Evolutionary conservation across 2,113 vertebrate species (phyloP).

Genomic region (Brienomyrus brachyistius): DNA sequence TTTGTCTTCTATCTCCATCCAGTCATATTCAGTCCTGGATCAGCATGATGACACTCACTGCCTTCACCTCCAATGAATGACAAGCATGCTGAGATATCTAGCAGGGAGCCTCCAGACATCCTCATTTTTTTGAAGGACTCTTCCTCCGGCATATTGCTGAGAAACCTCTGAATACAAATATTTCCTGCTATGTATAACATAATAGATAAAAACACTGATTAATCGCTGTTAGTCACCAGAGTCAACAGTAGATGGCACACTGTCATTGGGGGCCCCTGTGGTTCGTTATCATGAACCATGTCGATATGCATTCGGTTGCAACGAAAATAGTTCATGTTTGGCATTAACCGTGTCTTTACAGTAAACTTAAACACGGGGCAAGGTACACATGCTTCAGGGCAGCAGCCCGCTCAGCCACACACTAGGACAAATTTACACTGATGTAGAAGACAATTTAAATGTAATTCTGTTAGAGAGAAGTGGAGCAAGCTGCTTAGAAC

Average conservation of each 20-base stretch:
- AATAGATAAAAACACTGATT: not conserved
- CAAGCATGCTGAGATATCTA: conserved; percentile 61
- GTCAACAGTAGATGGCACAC: not conserved
- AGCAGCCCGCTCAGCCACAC: not conserved
- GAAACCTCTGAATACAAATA: not conserved
- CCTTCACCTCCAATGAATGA: conserved; percentile 18
- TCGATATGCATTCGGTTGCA: not conserved
- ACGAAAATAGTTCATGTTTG: not conserved
- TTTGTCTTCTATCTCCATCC: not conserved
- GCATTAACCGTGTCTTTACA: not conserved
- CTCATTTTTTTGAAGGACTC: conserved; percentile 3
- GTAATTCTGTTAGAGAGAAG: not conserved
- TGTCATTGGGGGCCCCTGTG: not conserved
- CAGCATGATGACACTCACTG: not conserved
- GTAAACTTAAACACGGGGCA: not conserved
- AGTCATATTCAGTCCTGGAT: not conserved
- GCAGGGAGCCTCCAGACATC: conserved; percentile 52
- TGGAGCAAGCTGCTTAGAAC: not conserved
- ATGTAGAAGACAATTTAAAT: not conserved
- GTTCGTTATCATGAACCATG: not conserved
- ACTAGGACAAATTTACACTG: not conserved
- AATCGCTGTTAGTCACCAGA: not conserved
- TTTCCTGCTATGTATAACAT: not conserved
- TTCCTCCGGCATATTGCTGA: not conserved
- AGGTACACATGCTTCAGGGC: not conserved